Evolutionary conservation across 2,888 invertebrate genomes (phyloP).

Genomic region (Tetanocera ferruginea): DNA sequence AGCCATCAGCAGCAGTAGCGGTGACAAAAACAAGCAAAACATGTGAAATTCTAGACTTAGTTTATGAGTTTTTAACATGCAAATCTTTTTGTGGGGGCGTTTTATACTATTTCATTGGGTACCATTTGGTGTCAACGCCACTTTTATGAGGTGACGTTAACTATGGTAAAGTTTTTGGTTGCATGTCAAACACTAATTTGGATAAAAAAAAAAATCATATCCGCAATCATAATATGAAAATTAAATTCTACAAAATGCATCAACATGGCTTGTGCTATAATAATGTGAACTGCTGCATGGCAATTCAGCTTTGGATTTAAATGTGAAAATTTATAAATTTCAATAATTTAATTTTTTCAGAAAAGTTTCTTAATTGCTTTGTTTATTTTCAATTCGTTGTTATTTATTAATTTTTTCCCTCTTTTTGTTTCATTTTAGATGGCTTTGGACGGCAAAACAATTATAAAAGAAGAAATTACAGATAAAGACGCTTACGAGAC

Average conservation of each 20-base stretch:
- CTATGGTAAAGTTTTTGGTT: constrained; percentile 44
- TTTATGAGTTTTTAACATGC: constrained; percentile 4
- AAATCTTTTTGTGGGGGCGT: not conserved
- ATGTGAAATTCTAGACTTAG: not conserved
- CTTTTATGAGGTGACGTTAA: not conserved
- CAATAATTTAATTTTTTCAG: too few species aligned
- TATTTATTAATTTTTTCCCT: not conserved
- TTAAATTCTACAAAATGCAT: too few species aligned
- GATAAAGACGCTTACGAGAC: constrained; percentile 72
- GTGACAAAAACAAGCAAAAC: not conserved
- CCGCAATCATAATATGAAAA: too few species aligned
- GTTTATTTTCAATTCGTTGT: not conserved
- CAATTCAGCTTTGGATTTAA: too few species aligned
- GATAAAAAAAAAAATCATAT: constrained; percentile 41
- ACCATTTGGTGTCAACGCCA: not conserved
- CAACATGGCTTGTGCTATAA: too few species aligned
- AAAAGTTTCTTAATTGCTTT: too few species aligned
- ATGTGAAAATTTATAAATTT: too few species aligned
- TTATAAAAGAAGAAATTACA: constrained; percentile 75
- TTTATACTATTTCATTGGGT: not conserved
- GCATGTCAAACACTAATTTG: constrained; percentile 64
- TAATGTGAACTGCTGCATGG: too few species aligned
- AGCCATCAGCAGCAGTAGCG: not conserved
- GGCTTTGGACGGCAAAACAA: constrained; percentile 75
- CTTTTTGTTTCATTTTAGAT: constrained; percentile 65